These are phyloP conservation scores for Varanus salvator DNA, from an alignment of 2,113 vertebrate species.

Conservation along the genomic window DNA sequence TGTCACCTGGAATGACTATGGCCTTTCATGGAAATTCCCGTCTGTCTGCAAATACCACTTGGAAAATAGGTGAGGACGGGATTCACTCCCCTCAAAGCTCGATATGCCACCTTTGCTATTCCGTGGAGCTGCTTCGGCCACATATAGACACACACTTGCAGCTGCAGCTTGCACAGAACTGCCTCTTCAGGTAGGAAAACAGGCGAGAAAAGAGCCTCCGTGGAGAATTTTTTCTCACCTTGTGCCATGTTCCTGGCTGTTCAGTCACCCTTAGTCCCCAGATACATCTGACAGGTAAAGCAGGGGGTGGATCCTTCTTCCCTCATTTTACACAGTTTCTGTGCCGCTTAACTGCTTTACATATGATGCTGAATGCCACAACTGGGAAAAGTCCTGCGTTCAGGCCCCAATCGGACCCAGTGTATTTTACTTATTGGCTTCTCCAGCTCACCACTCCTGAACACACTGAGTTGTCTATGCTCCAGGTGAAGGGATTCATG, in stretches of 20 bases:
- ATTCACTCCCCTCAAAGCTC: not conserved
- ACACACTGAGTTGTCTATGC: not conserved
- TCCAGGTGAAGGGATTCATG: too few relatives aligned
- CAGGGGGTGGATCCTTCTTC: not conserved
- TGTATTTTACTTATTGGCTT: not conserved
- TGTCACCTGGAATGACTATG: constrained; percentile 8
- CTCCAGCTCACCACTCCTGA: not conserved
- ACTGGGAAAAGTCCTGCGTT: not conserved
- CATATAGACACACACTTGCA: not conserved
- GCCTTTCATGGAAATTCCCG: not conserved
- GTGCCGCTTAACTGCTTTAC: not conserved
- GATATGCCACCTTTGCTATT: not conserved
- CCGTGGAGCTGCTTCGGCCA: not conserved
- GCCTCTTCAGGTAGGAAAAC: not conserved
- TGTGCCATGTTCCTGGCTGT: not conserved
- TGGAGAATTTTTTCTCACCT: too few relatives aligned
- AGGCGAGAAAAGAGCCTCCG: not conserved
- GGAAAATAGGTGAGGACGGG: not conserved
- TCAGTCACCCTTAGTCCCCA: not conserved
- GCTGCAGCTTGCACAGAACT: not conserved
- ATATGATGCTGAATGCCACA: not conserved
- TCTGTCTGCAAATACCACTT: constrained; percentile 20
- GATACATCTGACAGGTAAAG: too few relatives aligned
- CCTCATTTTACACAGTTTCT: not conserved
- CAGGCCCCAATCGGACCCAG: not conserved